Percentiles rank a stretch among this genome's conserved stretches.
phyloP scores from a whole-genome alignment of 1,140 invertebrate genomes.

The Chlorops oryzae region DNA sequence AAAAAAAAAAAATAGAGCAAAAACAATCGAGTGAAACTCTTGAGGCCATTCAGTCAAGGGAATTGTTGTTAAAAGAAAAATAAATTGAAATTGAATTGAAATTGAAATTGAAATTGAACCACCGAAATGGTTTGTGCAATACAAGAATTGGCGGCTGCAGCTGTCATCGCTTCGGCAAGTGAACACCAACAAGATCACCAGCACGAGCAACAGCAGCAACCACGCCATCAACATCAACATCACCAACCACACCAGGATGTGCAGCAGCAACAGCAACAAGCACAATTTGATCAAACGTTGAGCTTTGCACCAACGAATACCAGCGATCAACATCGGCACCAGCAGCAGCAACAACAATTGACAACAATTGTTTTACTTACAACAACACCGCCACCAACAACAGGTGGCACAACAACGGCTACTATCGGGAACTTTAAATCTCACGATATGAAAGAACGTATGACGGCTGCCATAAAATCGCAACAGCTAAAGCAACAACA shows the following conservation, averaged over 20 bases:
- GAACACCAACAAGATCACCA: constrained; percentile 28
- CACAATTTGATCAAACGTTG: background rate
- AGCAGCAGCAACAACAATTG: constrained; percentile 24
- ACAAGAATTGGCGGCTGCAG: constrained; percentile 27
- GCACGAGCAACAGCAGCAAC: constrained; percentile 21
- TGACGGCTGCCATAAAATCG: constrained; percentile 28
- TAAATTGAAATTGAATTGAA: constrained; percentile 20
- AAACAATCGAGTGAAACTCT: constrained; percentile 33
- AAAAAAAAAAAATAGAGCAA: constrained; percentile 12
- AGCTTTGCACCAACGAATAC: too few relatives aligned
- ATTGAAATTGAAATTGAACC: too few relatives aligned
- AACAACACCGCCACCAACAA: constrained; percentile 16
- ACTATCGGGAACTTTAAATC: too few relatives aligned
- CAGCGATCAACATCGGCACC: constrained; percentile 13
- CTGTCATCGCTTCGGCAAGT: constrained; percentile 8
- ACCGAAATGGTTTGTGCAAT: constrained; percentile 46
- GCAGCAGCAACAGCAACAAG: constrained; percentile 18
- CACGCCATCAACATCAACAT: constrained; percentile 14
- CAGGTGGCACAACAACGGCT: constrained; percentile 21
- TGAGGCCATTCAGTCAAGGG: constrained; percentile 29
- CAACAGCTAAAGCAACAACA: constrained; percentile 43
- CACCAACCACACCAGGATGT: constrained; percentile 5
- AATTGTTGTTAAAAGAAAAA: constrained; percentile 17
- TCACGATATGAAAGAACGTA: background rate
- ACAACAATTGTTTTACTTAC: constrained; percentile 37